Evolutionary conservation across 1,140 invertebrate species (phyloP).

Genomic region (Drosophila repletoides): DNA sequence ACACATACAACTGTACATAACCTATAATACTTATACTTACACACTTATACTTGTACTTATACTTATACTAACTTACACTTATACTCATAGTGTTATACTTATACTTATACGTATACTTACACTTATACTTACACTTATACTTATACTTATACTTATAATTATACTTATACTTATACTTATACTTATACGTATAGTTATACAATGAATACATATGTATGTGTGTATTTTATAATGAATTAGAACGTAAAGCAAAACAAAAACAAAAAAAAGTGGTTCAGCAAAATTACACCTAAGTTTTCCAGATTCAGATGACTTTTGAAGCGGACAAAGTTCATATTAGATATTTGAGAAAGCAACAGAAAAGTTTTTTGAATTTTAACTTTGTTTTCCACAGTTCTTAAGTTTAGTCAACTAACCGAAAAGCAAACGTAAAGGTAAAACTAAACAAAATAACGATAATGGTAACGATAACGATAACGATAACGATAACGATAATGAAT

Average conservation of each 20-base stretch:
- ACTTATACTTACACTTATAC: slow-evolving; percentile 42
- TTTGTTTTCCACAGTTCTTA: slow-evolving; percentile 64
- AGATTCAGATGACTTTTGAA: slow-evolving; percentile 76
- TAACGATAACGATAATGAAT: background rate
- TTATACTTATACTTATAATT: slow-evolving; percentile 34
- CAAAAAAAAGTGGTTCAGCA: slow-evolving; percentile 50
- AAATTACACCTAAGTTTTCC: slow-evolving; percentile 76
- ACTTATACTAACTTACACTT: slow-evolving; percentile 15
- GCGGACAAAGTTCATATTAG: slow-evolving; percentile 44
- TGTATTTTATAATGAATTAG: slow-evolving; percentile 54
- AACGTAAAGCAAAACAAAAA: slow-evolving; percentile 48
- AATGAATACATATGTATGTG: slow-evolving; percentile 21
- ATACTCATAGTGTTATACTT: slow-evolving; percentile 11
- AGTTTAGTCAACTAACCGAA: slow-evolving; percentile 54
- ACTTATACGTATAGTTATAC: slow-evolving; percentile 39
- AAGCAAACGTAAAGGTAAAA: slow-evolving; percentile 22
- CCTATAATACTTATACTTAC: slow-evolving; percentile 30
- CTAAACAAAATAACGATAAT: slow-evolving; percentile 17
- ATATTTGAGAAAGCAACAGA: slow-evolving; percentile 7
- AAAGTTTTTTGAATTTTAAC: slow-evolving; percentile 48
- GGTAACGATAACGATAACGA: slow-evolving; percentile 7
- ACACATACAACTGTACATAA: slow-evolving; percentile 56
- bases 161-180: slow-evolving; percentile 27
- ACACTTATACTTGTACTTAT: slow-evolving; percentile 17
- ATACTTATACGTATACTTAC: slow-evolving; percentile 23